phyloP scores from a whole-genome alignment of 1,140 invertebrate species.

The Diplogasteroides magnus region DNA sequence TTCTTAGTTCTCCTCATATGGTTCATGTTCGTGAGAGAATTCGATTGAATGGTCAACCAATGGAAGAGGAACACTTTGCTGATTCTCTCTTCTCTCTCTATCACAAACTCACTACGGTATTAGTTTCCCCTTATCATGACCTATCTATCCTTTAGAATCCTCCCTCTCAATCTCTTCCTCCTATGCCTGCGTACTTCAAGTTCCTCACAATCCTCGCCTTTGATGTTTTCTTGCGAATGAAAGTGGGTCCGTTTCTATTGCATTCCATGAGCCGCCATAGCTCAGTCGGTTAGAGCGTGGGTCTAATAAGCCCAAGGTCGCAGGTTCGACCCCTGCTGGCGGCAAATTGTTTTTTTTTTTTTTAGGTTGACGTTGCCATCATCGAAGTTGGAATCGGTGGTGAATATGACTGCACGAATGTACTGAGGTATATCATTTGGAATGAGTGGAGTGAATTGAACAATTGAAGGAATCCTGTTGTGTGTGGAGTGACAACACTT shows the following conservation, averaged over 20 bases:
- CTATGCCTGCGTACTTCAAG: constrained; percentile 85
- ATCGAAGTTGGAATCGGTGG: constrained; percentile 97
- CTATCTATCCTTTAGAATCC: neutral
- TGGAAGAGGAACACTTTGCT: constrained; percentile 71
- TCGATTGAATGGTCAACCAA: constrained; percentile 73
- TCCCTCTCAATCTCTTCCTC: neutral
- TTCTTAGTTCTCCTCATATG: constrained; percentile 81
- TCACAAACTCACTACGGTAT: constrained; percentile 60
- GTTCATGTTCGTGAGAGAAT: constrained; percentile 86
- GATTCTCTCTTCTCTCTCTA: constrained; percentile 79
- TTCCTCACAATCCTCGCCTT: constrained; percentile 88
- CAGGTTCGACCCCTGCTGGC: constrained; percentile 2
- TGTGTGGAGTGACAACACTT: constrained; percentile 82
- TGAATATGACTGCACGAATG: constrained; percentile 85
- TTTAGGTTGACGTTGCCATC: constrained; percentile 73
- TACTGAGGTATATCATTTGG: constrained; percentile 65
- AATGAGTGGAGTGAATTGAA: neutral
- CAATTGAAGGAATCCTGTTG: constrained; percentile 65
- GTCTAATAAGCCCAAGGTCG: constrained; percentile 8
- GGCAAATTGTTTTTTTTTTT: neutral
- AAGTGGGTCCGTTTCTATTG: too few species aligned
- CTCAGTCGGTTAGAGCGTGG: constrained; percentile 5
- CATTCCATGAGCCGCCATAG: too few species aligned
- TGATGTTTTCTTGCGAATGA: constrained; percentile 76
- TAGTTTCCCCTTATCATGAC: constrained; percentile 21